Percentiles rank a stretch among this genome's conserved stretches.
phyloP scores from a whole-genome alignment of 1,140 invertebrate species.

The Lerema accius region DNA sequence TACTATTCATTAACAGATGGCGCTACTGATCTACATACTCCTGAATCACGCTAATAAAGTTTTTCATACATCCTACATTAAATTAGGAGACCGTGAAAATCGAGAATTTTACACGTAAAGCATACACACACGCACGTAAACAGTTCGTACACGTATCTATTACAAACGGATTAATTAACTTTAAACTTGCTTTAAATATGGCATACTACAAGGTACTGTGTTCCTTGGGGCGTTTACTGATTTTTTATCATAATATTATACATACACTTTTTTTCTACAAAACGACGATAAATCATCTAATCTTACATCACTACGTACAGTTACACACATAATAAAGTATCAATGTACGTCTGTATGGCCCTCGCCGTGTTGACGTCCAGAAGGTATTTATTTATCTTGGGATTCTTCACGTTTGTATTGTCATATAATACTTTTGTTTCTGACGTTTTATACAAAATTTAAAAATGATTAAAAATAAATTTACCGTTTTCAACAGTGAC shows the following conservation, averaged over 20 bases:
- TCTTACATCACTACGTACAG: constrained; percentile 15
- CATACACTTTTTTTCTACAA: background rate
- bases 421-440: constrained; percentile 25
- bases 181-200: constrained; percentile 13
- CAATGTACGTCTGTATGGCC: constrained; percentile 9
- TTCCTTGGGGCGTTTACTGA: constrained; percentile 4
- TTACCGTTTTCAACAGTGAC: constrained; percentile 4
- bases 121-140: background rate
- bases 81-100: too few species aligned
- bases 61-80: too few species aligned
- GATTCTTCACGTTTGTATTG: constrained; percentile 12
- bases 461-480: background rate
- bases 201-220: constrained; percentile 14
- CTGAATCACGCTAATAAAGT: too few species aligned
- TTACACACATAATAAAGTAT: constrained; percentile 1
- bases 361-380: background rate
- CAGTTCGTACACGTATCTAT: constrained; percentile 4
- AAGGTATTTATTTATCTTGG: too few species aligned
- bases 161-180: constrained; percentile 7
- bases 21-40: too few species aligned
- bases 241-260: background rate
- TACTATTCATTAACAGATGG: too few species aligned
- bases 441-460: background rate
- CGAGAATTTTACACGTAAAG: background rate
- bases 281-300: constrained; percentile 18